phyloP scores from a whole-genome alignment of 2,888 invertebrate species.

The Agrilus cyanescens region DNA sequence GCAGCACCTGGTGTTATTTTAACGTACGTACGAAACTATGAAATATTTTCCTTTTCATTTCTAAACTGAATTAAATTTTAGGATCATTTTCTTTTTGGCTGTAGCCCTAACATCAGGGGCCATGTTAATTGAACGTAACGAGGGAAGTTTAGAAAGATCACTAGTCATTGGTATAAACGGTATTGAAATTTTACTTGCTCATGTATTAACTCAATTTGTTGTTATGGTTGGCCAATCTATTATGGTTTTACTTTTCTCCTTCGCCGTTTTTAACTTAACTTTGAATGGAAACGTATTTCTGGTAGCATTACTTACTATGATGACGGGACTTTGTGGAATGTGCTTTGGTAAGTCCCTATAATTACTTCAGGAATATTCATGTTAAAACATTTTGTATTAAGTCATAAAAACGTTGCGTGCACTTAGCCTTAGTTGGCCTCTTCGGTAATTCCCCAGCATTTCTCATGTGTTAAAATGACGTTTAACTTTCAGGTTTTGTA shows the following conservation, averaged over 20 bases:
- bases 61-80: conserved; percentile 25
- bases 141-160: conserved; percentile 81
- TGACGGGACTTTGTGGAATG: conserved; percentile 89
- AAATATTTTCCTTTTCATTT: neutral
- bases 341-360: conserved; percentile 58
- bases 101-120: conserved; percentile 86
- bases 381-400: conserved; percentile 2
- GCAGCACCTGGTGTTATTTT: conserved; percentile 88
- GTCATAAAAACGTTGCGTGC: too few relatives aligned
- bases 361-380: neutral
- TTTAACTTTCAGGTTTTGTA: conserved; percentile 53
- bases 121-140: conserved; percentile 78
- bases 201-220: conserved; percentile 77
- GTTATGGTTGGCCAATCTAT: conserved; percentile 76
- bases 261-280: conserved; percentile 66
- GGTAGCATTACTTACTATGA: conserved; percentile 62
- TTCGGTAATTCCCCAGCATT: too few relatives aligned
- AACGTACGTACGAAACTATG: conserved; percentile 50
- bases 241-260: conserved; percentile 67
- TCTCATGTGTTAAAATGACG: too few relatives aligned
- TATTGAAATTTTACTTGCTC: conserved; percentile 75
- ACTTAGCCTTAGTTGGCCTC: too few relatives aligned
- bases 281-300: conserved; percentile 62
- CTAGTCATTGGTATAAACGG: conserved; percentile 74
- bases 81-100: conserved; percentile 87